These are phyloP conservation scores for Mixornis gularis DNA, from an alignment of 2,113 vertebrate species.

Conservation along the genomic window DNA sequence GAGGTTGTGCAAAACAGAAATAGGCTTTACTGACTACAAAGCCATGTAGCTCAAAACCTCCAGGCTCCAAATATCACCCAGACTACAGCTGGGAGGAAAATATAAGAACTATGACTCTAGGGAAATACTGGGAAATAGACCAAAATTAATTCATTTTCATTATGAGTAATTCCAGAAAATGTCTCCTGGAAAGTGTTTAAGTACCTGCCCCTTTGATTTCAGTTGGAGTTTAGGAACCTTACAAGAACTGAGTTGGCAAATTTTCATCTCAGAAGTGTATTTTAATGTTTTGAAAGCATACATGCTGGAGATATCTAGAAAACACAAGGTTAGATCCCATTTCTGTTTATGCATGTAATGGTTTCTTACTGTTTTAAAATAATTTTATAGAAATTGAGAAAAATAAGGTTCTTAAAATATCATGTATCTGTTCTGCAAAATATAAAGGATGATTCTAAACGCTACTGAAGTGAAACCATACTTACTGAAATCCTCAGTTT, in stretches of 20 bases:
- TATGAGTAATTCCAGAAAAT: constrained; percentile 8
- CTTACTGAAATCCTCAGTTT: not conserved
- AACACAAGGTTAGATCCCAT: not conserved
- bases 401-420: not conserved
- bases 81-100: not conserved
- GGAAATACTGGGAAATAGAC: not conserved
- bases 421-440: not conserved
- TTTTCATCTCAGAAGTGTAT: not conserved
- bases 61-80: not conserved
- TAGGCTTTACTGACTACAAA: not conserved
- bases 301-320: not conserved
- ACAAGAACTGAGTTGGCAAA: not conserved
- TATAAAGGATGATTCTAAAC: not conserved
- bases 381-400: not conserved
- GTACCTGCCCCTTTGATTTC: not conserved
- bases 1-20: not conserved
- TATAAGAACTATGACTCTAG: not conserved
- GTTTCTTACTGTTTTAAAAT: not conserved
- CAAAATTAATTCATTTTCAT: constrained; percentile 38
- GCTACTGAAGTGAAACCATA: not conserved
- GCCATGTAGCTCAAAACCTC: not conserved
- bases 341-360: not conserved
- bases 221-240: not conserved
- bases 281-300: not conserved
- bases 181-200: not conserved